Evolutionary conservation across 2,113 vertebrate genomes (phyloP).

Genomic region (Cyanocitta stelleri): DNA sequence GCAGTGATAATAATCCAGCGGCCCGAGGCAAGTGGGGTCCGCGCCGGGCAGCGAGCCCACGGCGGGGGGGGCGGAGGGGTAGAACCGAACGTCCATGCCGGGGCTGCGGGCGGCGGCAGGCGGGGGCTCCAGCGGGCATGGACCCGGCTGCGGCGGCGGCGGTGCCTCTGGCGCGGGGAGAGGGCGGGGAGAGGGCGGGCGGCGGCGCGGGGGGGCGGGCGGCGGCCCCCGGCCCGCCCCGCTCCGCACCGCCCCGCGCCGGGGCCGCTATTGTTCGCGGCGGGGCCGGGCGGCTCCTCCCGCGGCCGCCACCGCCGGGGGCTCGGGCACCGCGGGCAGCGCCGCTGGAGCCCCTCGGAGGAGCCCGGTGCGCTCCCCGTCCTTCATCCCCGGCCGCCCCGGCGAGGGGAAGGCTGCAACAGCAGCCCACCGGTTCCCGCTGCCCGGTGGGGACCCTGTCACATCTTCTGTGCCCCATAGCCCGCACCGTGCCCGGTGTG

Average conservation of each 20-base stretch:
- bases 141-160: constrained; percentile 52
- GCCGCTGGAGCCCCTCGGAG: background rate
- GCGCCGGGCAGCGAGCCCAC: constrained; percentile 89
- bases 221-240: too few relatives aligned
- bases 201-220: too few relatives aligned
- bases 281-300: background rate
- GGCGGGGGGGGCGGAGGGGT: constrained; percentile 90
- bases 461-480: background rate
- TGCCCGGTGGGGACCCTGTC: background rate
- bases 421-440: background rate
- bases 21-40: constrained; percentile 86
- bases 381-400: background rate
- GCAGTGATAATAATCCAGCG: constrained; percentile 95
- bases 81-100: constrained; percentile 95
- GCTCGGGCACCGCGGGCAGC: background rate
- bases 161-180: constrained; percentile 67
- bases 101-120: constrained; percentile 59
- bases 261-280: too few relatives aligned
- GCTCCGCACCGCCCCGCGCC: too few relatives aligned
- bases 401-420: background rate
- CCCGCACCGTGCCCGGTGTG: background rate
- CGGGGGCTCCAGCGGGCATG: constrained; percentile 70
- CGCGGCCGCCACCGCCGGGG: background rate
- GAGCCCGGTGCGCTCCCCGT: background rate
- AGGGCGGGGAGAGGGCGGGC: too few relatives aligned